Conservation (phyloP, 2,888 invertebrate genomes). For the Microctonus brassicae region DNA sequence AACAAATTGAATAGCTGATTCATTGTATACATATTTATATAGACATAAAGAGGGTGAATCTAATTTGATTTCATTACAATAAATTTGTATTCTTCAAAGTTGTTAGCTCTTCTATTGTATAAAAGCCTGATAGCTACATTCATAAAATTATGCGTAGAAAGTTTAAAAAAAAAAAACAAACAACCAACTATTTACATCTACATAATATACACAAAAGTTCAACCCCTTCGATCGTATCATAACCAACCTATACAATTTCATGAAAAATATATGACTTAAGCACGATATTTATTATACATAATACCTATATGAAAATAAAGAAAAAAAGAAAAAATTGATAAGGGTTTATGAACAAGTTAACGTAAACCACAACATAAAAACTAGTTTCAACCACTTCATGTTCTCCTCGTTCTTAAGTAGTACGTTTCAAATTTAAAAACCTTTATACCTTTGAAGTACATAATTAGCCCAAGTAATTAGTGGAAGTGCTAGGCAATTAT, state of each 20-base stretch:
- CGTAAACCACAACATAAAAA: constrained; percentile 15
- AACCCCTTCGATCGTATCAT: background rate
- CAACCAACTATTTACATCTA: constrained; percentile 9
- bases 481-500: background rate
- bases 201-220: background rate
- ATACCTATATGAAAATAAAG: background rate
- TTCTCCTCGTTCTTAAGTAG: constrained; percentile 54
- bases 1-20: constrained; percentile 15
- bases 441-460: constrained; percentile 32
- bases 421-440: constrained; percentile 58
- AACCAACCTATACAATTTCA: background rate
- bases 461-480: background rate
- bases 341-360: constrained; percentile 25
- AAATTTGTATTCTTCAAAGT: constrained; percentile 63
- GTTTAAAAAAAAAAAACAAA: constrained; percentile 22
- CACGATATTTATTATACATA: no score
- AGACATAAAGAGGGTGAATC: constrained; percentile 55
- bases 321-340: constrained; percentile 19
- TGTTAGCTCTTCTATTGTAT: constrained; percentile 59
- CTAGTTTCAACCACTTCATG: constrained; percentile 43
- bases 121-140: constrained; percentile 66
- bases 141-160: constrained; percentile 64
- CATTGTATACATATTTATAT: constrained; percentile 12
- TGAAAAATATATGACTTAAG: background rate
- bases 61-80: constrained; percentile 67